Evolutionary conservation across 2,113 vertebrate species (phyloP).

Genomic region (Mobula birostris): DNA sequence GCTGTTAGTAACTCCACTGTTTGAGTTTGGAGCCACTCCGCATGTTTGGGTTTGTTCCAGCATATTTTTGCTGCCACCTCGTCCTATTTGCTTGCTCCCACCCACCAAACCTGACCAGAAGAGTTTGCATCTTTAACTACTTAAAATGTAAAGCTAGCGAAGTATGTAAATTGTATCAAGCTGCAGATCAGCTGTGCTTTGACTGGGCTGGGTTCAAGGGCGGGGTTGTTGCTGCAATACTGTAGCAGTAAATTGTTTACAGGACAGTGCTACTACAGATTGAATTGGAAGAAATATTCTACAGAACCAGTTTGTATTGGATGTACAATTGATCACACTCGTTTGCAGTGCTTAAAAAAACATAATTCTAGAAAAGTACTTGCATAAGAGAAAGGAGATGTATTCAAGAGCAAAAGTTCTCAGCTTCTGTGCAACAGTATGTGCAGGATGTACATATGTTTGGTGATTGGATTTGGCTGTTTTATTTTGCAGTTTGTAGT

Average conservation of each 20-base stretch:
- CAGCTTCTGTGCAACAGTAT: background rate
- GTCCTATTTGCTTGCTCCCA: too few relatives aligned
- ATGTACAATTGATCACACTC: background rate
- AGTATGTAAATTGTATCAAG: background rate
- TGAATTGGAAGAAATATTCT: background rate
- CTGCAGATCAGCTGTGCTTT: background rate
- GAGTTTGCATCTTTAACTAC: background rate
- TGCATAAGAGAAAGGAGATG: background rate
- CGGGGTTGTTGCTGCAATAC: background rate
- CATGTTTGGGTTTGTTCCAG: background rate
- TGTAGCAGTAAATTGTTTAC: background rate
- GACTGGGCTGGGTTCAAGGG: background rate
- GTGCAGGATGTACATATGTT: background rate
- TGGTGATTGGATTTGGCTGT: background rate
- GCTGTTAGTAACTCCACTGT: background rate
- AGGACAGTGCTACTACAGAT: background rate
- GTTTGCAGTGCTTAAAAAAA: background rate
- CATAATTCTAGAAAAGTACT: background rate
- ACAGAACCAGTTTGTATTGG: background rate
- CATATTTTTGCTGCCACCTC: background rate
- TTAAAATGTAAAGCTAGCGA: background rate
- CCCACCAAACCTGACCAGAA: background rate
- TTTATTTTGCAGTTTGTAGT: background rate
- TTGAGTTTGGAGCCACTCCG: background rate
- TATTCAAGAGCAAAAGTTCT: background rate